These are phyloP conservation scores for Corapipo altera DNA, from an alignment of 2,113 vertebrate species.

Conservation along the genomic window DNA sequence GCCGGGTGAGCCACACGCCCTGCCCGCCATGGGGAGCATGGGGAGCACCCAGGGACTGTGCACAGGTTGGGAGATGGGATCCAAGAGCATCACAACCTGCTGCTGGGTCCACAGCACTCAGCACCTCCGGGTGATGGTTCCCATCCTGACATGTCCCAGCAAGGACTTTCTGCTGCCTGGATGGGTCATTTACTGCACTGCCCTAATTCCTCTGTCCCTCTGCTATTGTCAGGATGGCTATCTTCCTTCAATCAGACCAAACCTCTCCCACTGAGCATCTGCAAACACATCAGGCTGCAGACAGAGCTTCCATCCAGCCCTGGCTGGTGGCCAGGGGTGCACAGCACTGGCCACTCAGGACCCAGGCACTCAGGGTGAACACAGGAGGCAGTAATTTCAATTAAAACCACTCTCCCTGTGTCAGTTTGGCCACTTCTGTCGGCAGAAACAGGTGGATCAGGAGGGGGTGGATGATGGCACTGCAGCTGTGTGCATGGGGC, in stretches of 20 bases:
- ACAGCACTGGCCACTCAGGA: not conserved
- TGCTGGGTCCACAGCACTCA: not conserved
- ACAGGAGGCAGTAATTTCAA: not conserved
- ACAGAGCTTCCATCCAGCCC: not conserved
- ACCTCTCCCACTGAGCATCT: not conserved
- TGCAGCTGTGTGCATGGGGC: fast-evolving
- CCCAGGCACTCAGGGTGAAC: not conserved
- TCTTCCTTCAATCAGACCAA: not conserved
- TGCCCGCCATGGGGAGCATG: not conserved
- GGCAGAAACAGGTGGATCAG: not conserved
- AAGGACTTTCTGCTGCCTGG: not conserved
- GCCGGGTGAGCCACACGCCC: fast-evolving
- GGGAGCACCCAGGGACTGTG: fast-evolving
- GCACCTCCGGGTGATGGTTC: fast-evolving
- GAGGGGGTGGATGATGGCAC: not conserved
- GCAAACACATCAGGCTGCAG: not conserved
- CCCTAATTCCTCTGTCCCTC: not conserved
- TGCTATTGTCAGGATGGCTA: not conserved
- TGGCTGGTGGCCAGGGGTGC: not conserved
- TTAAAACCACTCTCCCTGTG: not conserved
- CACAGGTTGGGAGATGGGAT: not conserved
- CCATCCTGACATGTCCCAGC: fast-evolving
- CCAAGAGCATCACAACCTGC: not conserved
- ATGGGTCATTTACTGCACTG: not conserved
- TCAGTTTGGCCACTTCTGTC: not conserved